Percentiles rank a stretch among this genome's conserved stretches.
Evolutionary conservation across 92 coral and sea anemone species (phyloP).

Genomic region (Muricea muricata): DNA sequence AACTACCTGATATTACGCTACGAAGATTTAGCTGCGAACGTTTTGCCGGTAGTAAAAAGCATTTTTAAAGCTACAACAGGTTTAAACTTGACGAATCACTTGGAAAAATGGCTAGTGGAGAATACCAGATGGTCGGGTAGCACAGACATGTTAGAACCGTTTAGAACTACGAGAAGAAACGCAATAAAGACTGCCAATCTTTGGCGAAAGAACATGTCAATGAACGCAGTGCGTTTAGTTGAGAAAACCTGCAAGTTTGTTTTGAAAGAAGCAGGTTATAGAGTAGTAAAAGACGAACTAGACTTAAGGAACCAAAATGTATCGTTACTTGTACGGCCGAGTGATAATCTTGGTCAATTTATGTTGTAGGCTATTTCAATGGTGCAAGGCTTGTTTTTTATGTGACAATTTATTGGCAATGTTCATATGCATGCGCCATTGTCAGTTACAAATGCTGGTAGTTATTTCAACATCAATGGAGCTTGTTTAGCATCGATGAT

Average conservation of each 20-base stretch:
- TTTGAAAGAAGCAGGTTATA: slow-evolving; percentile 44
- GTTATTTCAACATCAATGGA: too few species aligned
- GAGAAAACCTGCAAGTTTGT: slow-evolving; percentile 77
- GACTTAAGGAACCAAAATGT: background rate
- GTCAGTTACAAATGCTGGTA: too few species aligned
- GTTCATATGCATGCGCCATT: too few species aligned
- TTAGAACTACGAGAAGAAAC: slow-evolving; percentile 68
- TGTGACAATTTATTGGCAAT: too few species aligned
- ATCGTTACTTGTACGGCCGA: slow-evolving; percentile 9
- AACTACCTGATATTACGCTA: slow-evolving; percentile 70
- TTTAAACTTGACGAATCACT: slow-evolving; percentile 54
- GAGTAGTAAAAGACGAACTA: background rate
- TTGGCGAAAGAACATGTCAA: slow-evolving; percentile 67
- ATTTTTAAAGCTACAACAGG: slow-evolving; percentile 72
- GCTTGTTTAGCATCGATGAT: too few species aligned
- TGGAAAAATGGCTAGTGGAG: slow-evolving; percentile 51
- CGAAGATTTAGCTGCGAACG: slow-evolving; percentile 72
- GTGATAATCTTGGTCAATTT: background rate
- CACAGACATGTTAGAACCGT: slow-evolving; percentile 31
- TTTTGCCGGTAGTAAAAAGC: slow-evolving; percentile 41
- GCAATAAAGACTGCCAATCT: slow-evolving; percentile 53
- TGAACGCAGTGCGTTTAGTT: slow-evolving; percentile 47
- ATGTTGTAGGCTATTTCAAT: background rate
- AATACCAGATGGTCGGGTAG: slow-evolving; percentile 30
- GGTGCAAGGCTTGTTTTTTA: too few species aligned